A percentile compares a stretch with the other conserved stretches of the same genome.
Evolutionary conservation across 2,888 invertebrate genomes (phyloP).

Genomic region (Mesorhabditis belari): DNA sequence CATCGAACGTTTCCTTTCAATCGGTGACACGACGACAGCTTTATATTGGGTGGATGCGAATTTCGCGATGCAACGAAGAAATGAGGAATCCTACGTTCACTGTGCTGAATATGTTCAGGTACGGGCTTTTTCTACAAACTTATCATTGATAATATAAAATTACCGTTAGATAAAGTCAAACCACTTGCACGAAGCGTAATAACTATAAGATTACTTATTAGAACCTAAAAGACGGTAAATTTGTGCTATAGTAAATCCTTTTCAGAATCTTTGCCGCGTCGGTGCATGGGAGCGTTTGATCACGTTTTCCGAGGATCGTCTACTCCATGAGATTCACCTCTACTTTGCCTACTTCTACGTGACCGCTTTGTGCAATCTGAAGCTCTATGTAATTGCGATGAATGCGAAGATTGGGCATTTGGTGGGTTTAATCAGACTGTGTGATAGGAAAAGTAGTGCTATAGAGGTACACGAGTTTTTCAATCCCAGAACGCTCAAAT

Average conservation of each 20-base stretch:
- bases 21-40: not conserved
- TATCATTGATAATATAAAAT: too few relatives aligned
- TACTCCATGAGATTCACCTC: conserved; percentile 20
- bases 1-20: not conserved
- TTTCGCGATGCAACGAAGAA: not conserved
- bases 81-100: not conserved
- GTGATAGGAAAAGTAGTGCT: too few relatives aligned
- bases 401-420: conserved; percentile 18
- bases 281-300: not conserved
- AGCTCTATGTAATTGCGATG: conserved; percentile 15
- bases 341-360: conserved; percentile 34
- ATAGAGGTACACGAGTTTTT: too few relatives aligned
- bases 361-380: conserved; percentile 21
- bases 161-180: not conserved
- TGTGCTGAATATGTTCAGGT: not conserved
- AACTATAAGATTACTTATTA: too few relatives aligned
- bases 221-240: too few relatives aligned
- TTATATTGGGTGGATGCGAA: not conserved
- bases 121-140: not conserved
- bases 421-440: conserved; percentile 2
- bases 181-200: too few relatives aligned
- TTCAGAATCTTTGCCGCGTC: not conserved
- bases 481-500: too few relatives aligned
- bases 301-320: not conserved
- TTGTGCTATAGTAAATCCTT: too few relatives aligned